phyloP scores from a whole-genome alignment of 2,888 invertebrate genomes.

The Incurvaria masculella region DNA sequence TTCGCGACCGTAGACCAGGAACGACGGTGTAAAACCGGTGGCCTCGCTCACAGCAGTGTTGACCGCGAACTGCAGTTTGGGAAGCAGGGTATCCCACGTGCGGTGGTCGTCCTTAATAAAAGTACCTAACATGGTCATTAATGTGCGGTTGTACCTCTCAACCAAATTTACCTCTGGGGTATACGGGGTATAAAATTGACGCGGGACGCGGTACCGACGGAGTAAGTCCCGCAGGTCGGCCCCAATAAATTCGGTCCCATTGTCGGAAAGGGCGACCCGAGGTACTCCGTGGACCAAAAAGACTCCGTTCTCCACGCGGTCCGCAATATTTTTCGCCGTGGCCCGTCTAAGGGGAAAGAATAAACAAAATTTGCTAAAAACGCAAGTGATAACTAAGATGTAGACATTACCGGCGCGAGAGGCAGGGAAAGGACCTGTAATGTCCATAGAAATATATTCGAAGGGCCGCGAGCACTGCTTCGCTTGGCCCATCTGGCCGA shows the following conservation, averaged over 20 bases:
- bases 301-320: constrained; percentile 1
- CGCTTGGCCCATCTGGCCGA: constrained; percentile 17
- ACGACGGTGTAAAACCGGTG: constrained; percentile 18
- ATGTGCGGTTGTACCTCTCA: constrained; percentile 6
- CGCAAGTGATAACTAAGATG: too few species aligned
- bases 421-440: too few species aligned
- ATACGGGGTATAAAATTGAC: constrained; percentile 6
- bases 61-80: constrained; percentile 20
- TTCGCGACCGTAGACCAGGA: constrained; percentile 13
- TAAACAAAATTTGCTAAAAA: too few species aligned
- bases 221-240: constrained; percentile 4
- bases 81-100: constrained; percentile 19
- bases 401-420: constrained; percentile 2
- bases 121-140: not conserved
- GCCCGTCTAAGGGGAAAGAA: too few species aligned
- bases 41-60: too few species aligned
- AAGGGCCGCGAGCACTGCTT: constrained; percentile 17
- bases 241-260: constrained; percentile 7
- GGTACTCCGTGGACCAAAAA: constrained; percentile 1
- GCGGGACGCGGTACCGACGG: constrained; percentile 6
- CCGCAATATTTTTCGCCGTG: too few species aligned
- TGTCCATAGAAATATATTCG: constrained; percentile 18
- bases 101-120: constrained; percentile 5
- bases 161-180: constrained; percentile 4
- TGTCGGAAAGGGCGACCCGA: constrained; percentile 5